A percentile compares a stretch with the other conserved stretches of the same genome.
Evolutionary conservation across 2,888 invertebrate genomes (phyloP).

Genomic region (Nezara viridula): DNA sequence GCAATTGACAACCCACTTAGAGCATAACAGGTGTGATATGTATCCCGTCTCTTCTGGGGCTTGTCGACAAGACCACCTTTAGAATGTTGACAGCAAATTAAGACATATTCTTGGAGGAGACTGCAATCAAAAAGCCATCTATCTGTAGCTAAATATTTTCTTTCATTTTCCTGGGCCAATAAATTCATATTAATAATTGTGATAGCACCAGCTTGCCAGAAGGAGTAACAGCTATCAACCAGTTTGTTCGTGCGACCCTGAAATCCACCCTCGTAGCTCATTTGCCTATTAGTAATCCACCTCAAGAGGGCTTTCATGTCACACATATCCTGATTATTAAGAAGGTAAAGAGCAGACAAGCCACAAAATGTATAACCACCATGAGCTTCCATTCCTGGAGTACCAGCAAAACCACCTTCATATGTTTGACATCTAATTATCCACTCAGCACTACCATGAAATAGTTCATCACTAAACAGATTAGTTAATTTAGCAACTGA

Average conservation of each 20-base stretch:
- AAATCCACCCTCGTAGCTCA: constrained; percentile 96
- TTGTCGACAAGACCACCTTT: constrained; percentile 95
- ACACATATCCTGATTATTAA: constrained; percentile 82
- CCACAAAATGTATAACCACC: constrained; percentile 99
- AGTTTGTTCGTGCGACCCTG: constrained; percentile 98
- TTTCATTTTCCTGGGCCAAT: background rate
- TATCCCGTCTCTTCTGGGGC: constrained; percentile 86
- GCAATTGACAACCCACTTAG: constrained; percentile 95
- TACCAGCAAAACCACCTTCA: constrained; percentile 98
- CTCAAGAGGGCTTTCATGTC: constrained; percentile 83
- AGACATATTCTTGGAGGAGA: constrained; percentile 94
- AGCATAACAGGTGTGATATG: constrained; percentile 97
- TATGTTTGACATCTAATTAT: constrained; percentile 96
- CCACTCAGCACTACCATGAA: constrained; percentile 92
- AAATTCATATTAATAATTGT: constrained; percentile 60
- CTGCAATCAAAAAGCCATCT: constrained; percentile 84
- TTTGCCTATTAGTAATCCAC: constrained; percentile 93
- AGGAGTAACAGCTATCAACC: constrained; percentile 98
- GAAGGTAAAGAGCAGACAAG: constrained; percentile 87
- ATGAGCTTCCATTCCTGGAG: constrained; percentile 96
- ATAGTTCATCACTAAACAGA: constrained; percentile 81
- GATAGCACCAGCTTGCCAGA: constrained; percentile 94
- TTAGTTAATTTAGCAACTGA: constrained; percentile 90
- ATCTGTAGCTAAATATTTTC: constrained; percentile 51
- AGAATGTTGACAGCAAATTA: constrained; percentile 90